A percentile compares a stretch with the other conserved stretches of the same genome.
These are phyloP conservation scores for Pedetes capensis DNA, from an alignment of 2,113 vertebrate species.

Conservation along the genomic window DNA sequence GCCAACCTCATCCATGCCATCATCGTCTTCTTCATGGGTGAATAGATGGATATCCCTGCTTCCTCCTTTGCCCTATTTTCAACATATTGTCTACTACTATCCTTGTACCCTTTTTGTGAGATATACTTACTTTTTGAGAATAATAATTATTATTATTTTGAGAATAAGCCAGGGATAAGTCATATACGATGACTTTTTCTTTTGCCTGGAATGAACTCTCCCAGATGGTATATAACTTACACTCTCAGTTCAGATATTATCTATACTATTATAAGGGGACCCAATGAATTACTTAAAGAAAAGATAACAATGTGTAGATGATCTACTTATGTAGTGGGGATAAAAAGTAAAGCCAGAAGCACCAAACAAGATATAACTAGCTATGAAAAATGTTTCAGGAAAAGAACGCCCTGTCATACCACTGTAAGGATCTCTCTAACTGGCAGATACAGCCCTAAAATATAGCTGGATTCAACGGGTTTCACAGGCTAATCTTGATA, in stretches of 20 bases:
- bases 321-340: background rate
- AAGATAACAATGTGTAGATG: background rate
- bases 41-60: background rate
- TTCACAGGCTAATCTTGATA: background rate
- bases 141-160: background rate
- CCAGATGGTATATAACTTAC: background rate
- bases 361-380: background rate
- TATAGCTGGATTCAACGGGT: background rate
- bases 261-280: background rate
- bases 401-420: background rate
- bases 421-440: background rate
- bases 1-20: background rate
- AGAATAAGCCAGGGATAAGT: background rate
- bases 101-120: background rate
- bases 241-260: background rate
- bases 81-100: background rate
- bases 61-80: background rate
- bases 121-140: background rate
- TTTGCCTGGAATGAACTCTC: background rate
- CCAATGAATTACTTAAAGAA: background rate
- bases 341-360: background rate
- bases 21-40: no score
- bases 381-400: background rate
- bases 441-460: background rate
- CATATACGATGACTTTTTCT: background rate